phyloP scores from a whole-genome alignment of 2,888 invertebrate species.

The Linyphia triangularis region DNA sequence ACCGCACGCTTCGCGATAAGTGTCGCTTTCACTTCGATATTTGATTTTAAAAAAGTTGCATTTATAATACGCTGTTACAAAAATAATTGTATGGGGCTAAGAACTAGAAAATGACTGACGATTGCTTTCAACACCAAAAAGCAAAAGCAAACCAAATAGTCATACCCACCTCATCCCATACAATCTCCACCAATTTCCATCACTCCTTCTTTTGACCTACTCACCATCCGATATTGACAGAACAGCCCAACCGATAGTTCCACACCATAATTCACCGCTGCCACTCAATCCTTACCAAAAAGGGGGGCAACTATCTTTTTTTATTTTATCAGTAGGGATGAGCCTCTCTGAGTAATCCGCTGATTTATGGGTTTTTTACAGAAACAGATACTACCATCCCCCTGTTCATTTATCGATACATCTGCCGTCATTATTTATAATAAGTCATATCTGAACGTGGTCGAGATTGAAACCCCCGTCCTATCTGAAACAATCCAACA shows the following conservation, averaged over 20 bases:
- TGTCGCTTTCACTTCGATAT: no score
- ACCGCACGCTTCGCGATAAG: no score
- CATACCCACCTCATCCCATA: not conserved
- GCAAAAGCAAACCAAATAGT: no score
- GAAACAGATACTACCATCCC: slow-evolving; percentile 49
- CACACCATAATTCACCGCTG: slow-evolving; percentile 6
- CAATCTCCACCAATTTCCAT: slow-evolving; percentile 7
- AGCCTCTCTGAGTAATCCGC: slow-evolving; percentile 52
- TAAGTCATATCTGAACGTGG: slow-evolving; percentile 14
- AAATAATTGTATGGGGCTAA: no score
- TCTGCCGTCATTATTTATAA: slow-evolving; percentile 51
- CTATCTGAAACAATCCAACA: slow-evolving; percentile 28
- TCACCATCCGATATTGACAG: not conserved
- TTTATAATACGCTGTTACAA: no score
- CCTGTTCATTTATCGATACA: slow-evolving; percentile 15
- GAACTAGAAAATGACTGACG: no score
- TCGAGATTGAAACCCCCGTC: not conserved
- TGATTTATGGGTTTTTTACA: slow-evolving; percentile 67
- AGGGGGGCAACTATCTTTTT: slow-evolving; percentile 55
- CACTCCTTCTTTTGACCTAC: not conserved
- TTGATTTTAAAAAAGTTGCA: no score
- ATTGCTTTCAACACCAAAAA: no score
- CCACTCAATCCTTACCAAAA: slow-evolving; percentile 8
- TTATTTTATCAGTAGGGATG: slow-evolving; percentile 51
- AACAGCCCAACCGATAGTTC: not conserved